Base-by-base conservation (phyloP, 2,797 vertebrate species). In the Ciconia nigra region DNA sequence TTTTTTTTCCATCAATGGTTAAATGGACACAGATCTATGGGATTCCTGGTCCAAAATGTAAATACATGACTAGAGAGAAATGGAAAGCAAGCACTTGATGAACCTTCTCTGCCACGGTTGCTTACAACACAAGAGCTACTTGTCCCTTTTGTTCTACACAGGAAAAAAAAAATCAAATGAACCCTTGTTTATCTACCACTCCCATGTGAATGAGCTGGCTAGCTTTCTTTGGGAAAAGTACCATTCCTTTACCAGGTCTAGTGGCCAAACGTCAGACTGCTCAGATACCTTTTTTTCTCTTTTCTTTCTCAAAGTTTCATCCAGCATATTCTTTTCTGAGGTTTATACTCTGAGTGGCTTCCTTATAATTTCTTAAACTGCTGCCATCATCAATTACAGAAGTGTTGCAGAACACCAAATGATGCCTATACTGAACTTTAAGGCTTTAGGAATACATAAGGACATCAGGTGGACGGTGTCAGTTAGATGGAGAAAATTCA, bases 81-180 rank as follows among this genome's bases (percentile, higher is more conserved):
- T 15, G 11, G 31, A 88, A 93, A 83, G 54, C 7, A 74, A 83
- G 17, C 6, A 65, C 2, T 13, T 10, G 7, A 81, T 20, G 29
- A 86, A 78, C 15, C 12, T 29, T 41, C 41, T 44, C 44, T 80
- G 55, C 25, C 59, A 47, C 0, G 0, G 13, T 1, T 51, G 33
- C 42, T 67, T 85, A 82, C 18, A 65, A 39, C 21, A 62, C 10
- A 31, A 41, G 18, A 81, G 41, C 21, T 66, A 70, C 29, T 63
- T 19, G 7, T 31, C 39, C 31, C 9, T 87, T 90, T 82, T 46
- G n/a, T 28, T 85, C 37, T 62, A 12, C 9, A 65, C 2, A 58
- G 31, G 3, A 15, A 16, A 51, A 51, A 58, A 57, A 33, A 57
- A 55, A 24, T 55, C 31, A n/a, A 55, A 49, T 15, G 49, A 49